Evolutionary conservation across 2,888 invertebrate species (phyloP), one percentile per base, ranked within the genome.

Genomic region (Drosophila borealis): DNA sequence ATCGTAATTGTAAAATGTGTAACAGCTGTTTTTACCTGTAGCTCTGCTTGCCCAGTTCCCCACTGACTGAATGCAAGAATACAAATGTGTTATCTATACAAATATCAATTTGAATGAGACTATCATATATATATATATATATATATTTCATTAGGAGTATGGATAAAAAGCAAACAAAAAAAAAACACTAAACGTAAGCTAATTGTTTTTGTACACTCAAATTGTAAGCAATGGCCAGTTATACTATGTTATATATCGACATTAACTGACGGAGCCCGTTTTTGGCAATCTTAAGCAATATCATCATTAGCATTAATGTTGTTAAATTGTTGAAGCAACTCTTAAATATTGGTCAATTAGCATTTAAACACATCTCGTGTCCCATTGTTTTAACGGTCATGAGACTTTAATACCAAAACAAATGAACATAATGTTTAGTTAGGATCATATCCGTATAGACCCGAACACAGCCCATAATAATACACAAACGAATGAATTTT

Each of bases 271-370:
- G 34, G 3, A 45, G 49, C 25, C 25, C 10, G 25, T 25, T 29
- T 36, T 68, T 59, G 45, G 57, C 63, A 73, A 74, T 70, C 64
- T 45, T 54, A 73, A 61, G n/a, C 41, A 57, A 33, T 42, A 68
- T 48, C 39, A 68, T 48, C 39, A 34, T 54, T 46, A 17, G 44
- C 29, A 50, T 29, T 25, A 49, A 45, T 62, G 2, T 59, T 51
- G 55, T 63, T 60, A 55, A 36, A 53, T 25, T 37, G 25, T 53
- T 73, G 17, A 63, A 51, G 29, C 49, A 54, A 46, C 17, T 37
- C 8, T 65, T 54, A 19, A 53, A 46, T 21, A 10, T 48, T 42
- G 41, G 53, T 53, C 39, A 51, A 67, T 25, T 60, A 59, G 33
- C 33, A 4, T 53, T 5, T 33, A 11, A 21, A 39, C 51, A 55